phyloP scores from a whole-genome alignment of 2,888 invertebrate genomes.

The Oligia fasciuncula region DNA sequence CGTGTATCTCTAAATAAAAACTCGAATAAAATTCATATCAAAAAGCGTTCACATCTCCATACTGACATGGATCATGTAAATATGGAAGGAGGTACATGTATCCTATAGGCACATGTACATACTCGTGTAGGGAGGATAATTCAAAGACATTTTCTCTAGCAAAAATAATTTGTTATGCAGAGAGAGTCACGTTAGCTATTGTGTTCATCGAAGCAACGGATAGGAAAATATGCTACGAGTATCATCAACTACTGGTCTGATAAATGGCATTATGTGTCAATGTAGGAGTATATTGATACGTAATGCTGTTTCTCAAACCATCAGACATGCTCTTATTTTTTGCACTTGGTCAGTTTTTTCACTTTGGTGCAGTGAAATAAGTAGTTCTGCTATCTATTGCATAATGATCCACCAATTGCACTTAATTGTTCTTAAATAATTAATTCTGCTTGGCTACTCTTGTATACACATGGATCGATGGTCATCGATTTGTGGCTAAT shows the following conservation, averaged over 20 bases:
- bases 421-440: conserved; percentile 21
- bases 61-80: conserved; percentile 3
- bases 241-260: conserved; percentile 18
- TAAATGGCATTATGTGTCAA: background rate
- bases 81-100: conserved; percentile 9
- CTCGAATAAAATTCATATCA: conserved; percentile 23
- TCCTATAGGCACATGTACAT: conserved; percentile 22
- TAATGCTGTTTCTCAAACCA: background rate
- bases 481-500: conserved; percentile 33
- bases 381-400: background rate
- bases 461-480: conserved; percentile 16
- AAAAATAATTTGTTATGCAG: conserved; percentile 68
- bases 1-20: conserved; percentile 17
- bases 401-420: conserved; percentile 10
- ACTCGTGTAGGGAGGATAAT: conserved; percentile 35
- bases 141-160: conserved; percentile 55
- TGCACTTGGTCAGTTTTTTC: background rate
- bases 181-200: conserved; percentile 71
- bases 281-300: background rate
- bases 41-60: conserved; percentile 35
- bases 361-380: conserved; percentile 1
- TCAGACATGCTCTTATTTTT: background rate
- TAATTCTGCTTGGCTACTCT: conserved; percentile 17
- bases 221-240: conserved; percentile 40
- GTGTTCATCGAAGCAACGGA: conserved; percentile 54